A percentile compares a stretch with the other conserved stretches of the same genome.
Conservation (phyloP, 2,113 vertebrate genomes). For the Hassar affinis region DNA sequence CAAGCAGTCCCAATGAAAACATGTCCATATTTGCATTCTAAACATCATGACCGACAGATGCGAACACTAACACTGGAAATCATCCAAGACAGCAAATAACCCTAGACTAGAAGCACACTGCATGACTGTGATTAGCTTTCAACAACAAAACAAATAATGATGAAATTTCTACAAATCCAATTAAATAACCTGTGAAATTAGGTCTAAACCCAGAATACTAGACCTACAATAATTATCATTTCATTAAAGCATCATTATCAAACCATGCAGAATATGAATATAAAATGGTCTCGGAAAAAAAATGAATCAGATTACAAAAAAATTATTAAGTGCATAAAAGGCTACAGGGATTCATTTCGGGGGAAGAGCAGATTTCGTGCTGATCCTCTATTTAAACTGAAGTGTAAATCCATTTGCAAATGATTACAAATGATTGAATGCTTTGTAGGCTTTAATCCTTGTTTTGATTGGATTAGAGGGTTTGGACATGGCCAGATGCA, state of each 20-base stretch:
- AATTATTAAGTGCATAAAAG: background rate
- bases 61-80: background rate
- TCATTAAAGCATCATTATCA: background rate
- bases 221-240: background rate
- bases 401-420: slow-evolving; percentile 19
- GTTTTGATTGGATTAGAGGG: slow-evolving; percentile 23
- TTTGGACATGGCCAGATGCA: slow-evolving; percentile 14
- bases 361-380: background rate
- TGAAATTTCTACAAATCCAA: background rate
- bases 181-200: background rate
- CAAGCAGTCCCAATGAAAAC: too few species aligned
- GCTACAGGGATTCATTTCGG: background rate
- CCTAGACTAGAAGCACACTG: background rate
- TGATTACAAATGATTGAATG: slow-evolving; percentile 5
- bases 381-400: background rate
- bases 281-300: background rate
- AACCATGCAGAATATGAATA: slow-evolving; percentile 2
- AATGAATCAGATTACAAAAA: background rate
- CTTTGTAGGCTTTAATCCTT: slow-evolving; percentile 36
- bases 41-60: background rate
- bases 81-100: background rate
- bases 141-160: background rate
- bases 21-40: background rate
- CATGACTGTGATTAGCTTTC: background rate
- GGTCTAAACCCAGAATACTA: background rate